Evolutionary conservation across 1,140 invertebrate genomes (phyloP).

Genomic region (Bombus vancouverensis): DNA sequence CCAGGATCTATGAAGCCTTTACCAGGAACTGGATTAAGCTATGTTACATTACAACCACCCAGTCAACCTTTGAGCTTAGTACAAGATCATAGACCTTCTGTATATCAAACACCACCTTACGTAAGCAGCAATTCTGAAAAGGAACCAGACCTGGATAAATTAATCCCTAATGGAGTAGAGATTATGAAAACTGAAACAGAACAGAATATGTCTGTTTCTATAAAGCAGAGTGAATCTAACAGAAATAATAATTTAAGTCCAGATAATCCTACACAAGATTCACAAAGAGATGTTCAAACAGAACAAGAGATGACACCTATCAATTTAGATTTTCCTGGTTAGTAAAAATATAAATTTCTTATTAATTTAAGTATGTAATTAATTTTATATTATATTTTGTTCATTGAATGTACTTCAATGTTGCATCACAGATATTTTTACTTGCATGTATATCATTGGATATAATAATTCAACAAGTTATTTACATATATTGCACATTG

Average conservation of each 20-base stretch:
- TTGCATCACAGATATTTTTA: neutral
- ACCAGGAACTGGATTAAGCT: constrained; percentile 73
- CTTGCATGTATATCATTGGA: neutral
- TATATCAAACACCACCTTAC: constrained; percentile 73
- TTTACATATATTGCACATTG: neutral
- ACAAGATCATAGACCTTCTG: constrained; percentile 78
- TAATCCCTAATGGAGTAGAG: constrained; percentile 75
- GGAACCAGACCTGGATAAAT: constrained; percentile 70
- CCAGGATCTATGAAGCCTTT: constrained; percentile 77
- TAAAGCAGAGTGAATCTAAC: constrained; percentile 69
- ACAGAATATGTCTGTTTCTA: constrained; percentile 50
- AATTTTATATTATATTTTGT: neutral
- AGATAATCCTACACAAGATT: constrained; percentile 69
- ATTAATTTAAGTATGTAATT: neutral
- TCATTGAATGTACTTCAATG: neutral
- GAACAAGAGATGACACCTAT: constrained; percentile 54
- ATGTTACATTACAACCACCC: constrained; percentile 78
- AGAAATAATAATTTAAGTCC: constrained; percentile 75
- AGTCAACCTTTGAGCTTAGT: constrained; percentile 79
- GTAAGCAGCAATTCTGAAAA: constrained; percentile 72
- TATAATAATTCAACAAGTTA: neutral
- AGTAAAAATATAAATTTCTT: constrained; percentile 35
- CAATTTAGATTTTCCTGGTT: constrained; percentile 59
- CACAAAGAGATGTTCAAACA: constrained; percentile 50
- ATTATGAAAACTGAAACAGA: constrained; percentile 66